Percentiles rank a stretch among this genome's conserved stretches.
These are phyloP conservation scores for Callaeas wilsoni DNA, from an alignment of 2,113 vertebrate genomes.

Conservation along the genomic window DNA sequence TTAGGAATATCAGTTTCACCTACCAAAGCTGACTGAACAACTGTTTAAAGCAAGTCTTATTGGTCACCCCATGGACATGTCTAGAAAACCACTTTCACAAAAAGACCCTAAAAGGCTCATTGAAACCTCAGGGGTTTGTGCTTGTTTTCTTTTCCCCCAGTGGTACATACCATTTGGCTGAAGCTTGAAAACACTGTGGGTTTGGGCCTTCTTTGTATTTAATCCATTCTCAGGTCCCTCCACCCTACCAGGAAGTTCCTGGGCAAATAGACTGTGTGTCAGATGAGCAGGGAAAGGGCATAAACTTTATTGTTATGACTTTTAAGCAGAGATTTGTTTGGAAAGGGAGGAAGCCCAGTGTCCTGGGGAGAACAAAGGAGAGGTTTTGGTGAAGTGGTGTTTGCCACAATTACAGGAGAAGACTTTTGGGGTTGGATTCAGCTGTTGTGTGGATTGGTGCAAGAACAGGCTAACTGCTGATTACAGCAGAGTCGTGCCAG, in stretches of 20 bases:
- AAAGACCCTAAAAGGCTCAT: background rate
- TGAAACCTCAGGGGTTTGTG: background rate
- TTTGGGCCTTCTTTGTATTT: background rate
- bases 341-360: background rate
- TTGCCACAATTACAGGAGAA: conserved; percentile 5
- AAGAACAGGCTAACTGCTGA: background rate
- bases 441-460: background rate
- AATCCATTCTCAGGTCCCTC: background rate
- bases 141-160: background rate
- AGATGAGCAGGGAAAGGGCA: background rate
- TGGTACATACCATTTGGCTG: background rate
- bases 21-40: background rate
- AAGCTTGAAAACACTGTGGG: background rate
- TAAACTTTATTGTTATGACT: background rate
- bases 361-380: background rate
- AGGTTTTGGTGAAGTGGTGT: background rate
- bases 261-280: background rate
- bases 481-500: background rate
- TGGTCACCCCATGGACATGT: background rate
- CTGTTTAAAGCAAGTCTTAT: background rate
- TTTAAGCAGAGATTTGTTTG: background rate
- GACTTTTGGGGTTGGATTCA: background rate
- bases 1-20: background rate
- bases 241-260: background rate
- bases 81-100: background rate